Conservation (phyloP, 1,140 invertebrate species). For the Drosophila pseudoobscura region DNA sequence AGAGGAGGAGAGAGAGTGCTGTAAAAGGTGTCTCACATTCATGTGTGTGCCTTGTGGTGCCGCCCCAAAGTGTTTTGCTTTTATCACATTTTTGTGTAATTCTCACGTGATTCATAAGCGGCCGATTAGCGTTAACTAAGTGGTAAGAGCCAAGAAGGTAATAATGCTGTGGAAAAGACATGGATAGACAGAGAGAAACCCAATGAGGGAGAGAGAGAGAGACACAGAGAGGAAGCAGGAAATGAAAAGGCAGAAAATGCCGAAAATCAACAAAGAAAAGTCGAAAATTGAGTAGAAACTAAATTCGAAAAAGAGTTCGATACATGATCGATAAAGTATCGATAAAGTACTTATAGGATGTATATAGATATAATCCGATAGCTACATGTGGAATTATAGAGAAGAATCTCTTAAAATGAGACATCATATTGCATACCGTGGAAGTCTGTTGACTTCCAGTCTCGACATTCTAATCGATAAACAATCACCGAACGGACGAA, state of each 20-base stretch:
- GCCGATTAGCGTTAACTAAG: conserved; percentile 50
- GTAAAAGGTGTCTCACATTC: conserved; percentile 50
- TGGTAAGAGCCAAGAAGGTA: not conserved
- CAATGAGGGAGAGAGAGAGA: not conserved
- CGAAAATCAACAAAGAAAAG: not conserved
- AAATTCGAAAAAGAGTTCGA: conserved; percentile 1
- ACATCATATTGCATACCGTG: too few relatives aligned
- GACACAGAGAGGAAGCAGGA: not conserved
- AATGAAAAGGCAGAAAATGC: conserved; percentile 1
- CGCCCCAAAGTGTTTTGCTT: conserved; percentile 45
- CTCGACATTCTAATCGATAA: too few relatives aligned
- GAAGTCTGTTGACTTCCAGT: too few relatives aligned
- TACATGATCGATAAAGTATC: too few relatives aligned
- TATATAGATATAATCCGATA: too few relatives aligned
- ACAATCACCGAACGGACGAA: too few relatives aligned
- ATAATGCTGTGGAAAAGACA: too few relatives aligned
- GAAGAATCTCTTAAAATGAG: too few relatives aligned
- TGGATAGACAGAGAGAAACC: too few relatives aligned
- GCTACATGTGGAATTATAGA: too few relatives aligned
- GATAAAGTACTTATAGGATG: too few relatives aligned
- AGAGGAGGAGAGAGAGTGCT: not conserved
- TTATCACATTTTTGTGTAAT: conserved; percentile 25
- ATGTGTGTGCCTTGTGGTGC: conserved; percentile 29
- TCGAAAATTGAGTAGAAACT: conserved; percentile 20
- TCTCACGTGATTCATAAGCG: conserved; percentile 59